Evolutionary conservation across 2,797 vertebrate genomes (phyloP).

Genomic region (Hozukius guyotensis): DNA sequence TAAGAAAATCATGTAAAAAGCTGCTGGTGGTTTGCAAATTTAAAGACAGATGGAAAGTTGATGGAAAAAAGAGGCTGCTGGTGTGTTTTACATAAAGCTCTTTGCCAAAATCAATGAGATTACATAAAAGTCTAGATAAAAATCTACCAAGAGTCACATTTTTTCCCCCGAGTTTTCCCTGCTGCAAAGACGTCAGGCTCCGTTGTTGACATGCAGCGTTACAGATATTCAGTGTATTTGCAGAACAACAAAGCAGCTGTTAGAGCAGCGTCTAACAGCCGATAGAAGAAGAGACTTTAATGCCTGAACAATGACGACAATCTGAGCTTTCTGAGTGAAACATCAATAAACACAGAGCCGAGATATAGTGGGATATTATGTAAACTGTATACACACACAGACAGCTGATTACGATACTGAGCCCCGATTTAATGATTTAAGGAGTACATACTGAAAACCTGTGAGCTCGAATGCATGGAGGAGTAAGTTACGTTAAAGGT

Average conservation of each 20-base stretch:
- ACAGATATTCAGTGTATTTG: not conserved
- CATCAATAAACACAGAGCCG: slow-evolving; percentile 1
- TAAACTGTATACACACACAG: not conserved
- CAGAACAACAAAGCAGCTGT: not conserved
- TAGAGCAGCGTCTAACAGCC: not conserved
- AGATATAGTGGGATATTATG: not conserved
- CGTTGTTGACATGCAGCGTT: not conserved
- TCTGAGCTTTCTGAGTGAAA: slow-evolving; percentile 3
- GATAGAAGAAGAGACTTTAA: slow-evolving; percentile 6
- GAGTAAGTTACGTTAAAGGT: not conserved
- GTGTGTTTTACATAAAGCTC: not conserved
- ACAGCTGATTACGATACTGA: not conserved
- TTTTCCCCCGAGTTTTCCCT: not conserved
- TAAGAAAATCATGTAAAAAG: not conserved
- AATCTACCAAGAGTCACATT: not conserved
- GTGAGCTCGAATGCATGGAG: not conserved
- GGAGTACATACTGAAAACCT: not conserved
- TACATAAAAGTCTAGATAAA: not conserved
- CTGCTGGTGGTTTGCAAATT: not conserved
- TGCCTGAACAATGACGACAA: not conserved
- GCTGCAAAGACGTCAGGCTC: not conserved
- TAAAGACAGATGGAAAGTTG: not conserved
- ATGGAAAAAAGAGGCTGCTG: too few species aligned
- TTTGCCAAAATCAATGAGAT: not conserved
- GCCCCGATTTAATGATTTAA: not conserved